Evolutionary conservation across 2,888 invertebrate genomes (phyloP), one percentile per base, ranked within the genome.

Genomic region (Selenia dentaria): DNA sequence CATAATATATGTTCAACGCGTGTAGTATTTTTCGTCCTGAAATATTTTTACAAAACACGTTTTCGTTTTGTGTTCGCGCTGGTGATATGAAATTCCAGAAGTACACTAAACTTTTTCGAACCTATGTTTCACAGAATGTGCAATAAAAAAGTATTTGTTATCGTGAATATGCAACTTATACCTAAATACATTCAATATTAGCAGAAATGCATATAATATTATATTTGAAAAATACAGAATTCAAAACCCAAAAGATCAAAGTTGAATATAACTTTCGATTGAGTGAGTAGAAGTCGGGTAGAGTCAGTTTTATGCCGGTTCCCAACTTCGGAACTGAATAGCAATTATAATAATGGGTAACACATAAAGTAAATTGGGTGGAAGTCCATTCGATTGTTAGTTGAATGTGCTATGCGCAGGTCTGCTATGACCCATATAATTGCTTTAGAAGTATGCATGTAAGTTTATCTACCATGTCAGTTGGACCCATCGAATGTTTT

Each of bases 331-430:
- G 61, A 77, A 82, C 75, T 67, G 69, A 72, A 59, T 61, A 72
- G 70, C 80, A 83, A 85, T 85, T 83, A 84, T 76, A 70, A 79
- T 85, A 85, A 87, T 83, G 78, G 79, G 65, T 76, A 75, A 77
- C 74, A 78, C 78, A 77, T 83, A 76, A 83, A 82, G 73, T 76
- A 71, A 83, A 83, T 82, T 85, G 78, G 64, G 66, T 69, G 78
- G 77, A 82, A 81, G 72, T 76, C 79, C 67, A 76, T 77, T 76
- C 67, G 75, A 79, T 79, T 77, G 73, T 77, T 71, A 70, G 66
- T 71, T 62, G 66, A 75, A 72, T 70, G 72, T 77, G 74, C 69
- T 74, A 62, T 58, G 65, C 59, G 54, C 64, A 61, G 64, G 62
- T 57, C 63, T 59, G 36, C 20, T 64, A 67, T 62, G 65, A 64